A percentile compares a stretch with the other conserved stretches of the same genome.
These are phyloP conservation scores for Ptychadena robeensis DNA, from an alignment of 2,797 vertebrate species.

Conservation along the genomic window DNA sequence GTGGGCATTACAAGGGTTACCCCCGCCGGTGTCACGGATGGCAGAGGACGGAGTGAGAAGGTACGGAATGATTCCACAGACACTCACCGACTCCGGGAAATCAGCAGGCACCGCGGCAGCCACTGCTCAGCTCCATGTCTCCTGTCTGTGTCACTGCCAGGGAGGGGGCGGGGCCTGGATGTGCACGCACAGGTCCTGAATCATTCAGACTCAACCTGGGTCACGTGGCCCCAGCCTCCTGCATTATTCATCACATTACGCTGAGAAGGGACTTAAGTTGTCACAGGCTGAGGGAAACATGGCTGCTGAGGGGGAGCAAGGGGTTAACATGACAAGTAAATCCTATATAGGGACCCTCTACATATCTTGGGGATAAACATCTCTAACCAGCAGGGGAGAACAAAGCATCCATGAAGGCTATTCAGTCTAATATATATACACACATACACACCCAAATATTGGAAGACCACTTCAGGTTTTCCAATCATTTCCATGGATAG, in stretches of 20 bases:
- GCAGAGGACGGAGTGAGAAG: background rate
- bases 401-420: too few species aligned
- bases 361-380: too few species aligned
- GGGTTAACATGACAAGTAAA: constrained; percentile 13
- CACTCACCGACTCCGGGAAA: constrained; percentile 49
- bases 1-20: background rate
- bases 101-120: constrained; percentile 50
- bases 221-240: constrained; percentile 65
- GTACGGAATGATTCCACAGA: background rate
- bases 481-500: too few species aligned
- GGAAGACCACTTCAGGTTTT: too few species aligned
- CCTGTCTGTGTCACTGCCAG: constrained; percentile 46
- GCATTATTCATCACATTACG: constrained; percentile 48
- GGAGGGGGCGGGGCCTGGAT: constrained; percentile 60
- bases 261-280: constrained; percentile 14
- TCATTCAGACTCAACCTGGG: constrained; percentile 70
- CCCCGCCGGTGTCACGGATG: background rate
- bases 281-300: background rate
- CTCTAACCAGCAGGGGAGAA: too few species aligned
- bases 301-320: background rate
- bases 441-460: too few species aligned
- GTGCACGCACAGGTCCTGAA: constrained; percentile 70
- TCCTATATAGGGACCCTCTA: too few species aligned
- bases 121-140: constrained; percentile 43
- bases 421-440: too few species aligned